Conservation (phyloP, 2,888 invertebrate genomes). For the Ormyrus thymus region DNA sequence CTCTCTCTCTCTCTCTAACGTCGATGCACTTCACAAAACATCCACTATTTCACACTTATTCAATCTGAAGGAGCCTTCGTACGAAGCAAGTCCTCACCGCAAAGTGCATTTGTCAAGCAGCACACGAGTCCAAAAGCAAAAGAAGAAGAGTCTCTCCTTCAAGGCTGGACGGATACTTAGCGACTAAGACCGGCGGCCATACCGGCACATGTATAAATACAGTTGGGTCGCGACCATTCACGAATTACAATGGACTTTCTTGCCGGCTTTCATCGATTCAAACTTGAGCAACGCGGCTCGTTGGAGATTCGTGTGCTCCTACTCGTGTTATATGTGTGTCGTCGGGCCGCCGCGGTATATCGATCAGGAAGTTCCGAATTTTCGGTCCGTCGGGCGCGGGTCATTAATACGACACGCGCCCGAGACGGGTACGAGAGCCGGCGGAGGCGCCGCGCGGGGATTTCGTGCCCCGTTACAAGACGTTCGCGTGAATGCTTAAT, state of each 20-base stretch:
- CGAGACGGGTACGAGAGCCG: neutral
- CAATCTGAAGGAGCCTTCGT: neutral
- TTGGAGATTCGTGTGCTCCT: conserved; percentile 69
- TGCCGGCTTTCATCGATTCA: conserved; percentile 73
- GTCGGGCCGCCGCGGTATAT: conserved; percentile 47
- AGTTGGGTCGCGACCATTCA: conserved; percentile 73
- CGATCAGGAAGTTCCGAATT: conserved; percentile 52
- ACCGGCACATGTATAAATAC: conserved; percentile 74
- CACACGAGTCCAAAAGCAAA: neutral
- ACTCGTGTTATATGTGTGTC: conserved; percentile 63
- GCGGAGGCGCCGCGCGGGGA: neutral
- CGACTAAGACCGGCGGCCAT: conserved; percentile 71
- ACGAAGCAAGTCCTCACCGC: neutral
- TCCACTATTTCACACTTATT: conserved; percentile 20
- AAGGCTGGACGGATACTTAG: conserved; percentile 66
- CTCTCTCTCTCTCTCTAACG: neutral
- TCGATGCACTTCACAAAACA: conserved; percentile 23
- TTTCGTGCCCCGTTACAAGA: neutral
- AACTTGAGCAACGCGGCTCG: conserved; percentile 70
- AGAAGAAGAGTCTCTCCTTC: conserved; percentile 53
- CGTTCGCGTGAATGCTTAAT: conserved; percentile 35
- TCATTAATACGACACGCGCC: conserved; percentile 42
- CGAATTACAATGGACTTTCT: conserved; percentile 75
- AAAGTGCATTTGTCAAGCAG: neutral
- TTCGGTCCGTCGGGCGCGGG: conserved; percentile 4